Base-by-base conservation (phyloP, 2,888 invertebrate species). In the Eledona agricola region DNA sequence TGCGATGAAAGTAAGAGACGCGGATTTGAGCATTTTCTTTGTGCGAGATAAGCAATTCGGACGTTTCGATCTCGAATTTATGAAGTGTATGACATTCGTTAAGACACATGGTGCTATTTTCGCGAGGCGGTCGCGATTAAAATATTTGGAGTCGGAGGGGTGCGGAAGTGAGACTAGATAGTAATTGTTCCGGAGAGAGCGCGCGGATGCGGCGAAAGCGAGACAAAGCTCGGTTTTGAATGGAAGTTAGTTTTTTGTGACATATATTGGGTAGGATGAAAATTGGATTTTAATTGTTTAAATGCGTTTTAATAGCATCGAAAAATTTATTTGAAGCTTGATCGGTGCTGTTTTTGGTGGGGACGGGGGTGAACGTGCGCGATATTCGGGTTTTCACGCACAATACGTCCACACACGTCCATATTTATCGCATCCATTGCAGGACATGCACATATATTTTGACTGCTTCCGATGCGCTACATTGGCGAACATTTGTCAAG, bases 401-500 rank as follows among this genome's bases (percentile, higher is more conserved):
- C 40, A 38, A 37, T 53, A 22, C 43, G 53, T 43, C 42, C 40
- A 51, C 38, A 40, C 42, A 57, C 57, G 59, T 47, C n/a, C 60
- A 62, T 64, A 64, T 64, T 62, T 64, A 62, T 62, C 46, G 59
- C 57, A 45, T 60, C 60, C 46, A 55, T 54, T 45, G 52, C 62
- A 64, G 51, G 50, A 46, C 17, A 46, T 51, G 38, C 46, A 55
- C 51, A 60, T 57, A 64, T 62, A 60, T 64, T 59, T 42, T 58
- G 51, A 47, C 52, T 49, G 54, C 42, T 58, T 60, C 53, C 54
- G 53, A 59, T 60, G 55, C 58, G 63, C 63, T 63, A 67, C 67
- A 70, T 63, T 60, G 70, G 55, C 59, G 65, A 68, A 66, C 67
- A 70, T 70, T 71, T 70, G 69, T 71, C 70, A 71, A 72, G 61